These are phyloP conservation scores for Puntigrus tetrazona DNA, from an alignment of 2,113 vertebrate species.

Conservation along the genomic window DNA sequence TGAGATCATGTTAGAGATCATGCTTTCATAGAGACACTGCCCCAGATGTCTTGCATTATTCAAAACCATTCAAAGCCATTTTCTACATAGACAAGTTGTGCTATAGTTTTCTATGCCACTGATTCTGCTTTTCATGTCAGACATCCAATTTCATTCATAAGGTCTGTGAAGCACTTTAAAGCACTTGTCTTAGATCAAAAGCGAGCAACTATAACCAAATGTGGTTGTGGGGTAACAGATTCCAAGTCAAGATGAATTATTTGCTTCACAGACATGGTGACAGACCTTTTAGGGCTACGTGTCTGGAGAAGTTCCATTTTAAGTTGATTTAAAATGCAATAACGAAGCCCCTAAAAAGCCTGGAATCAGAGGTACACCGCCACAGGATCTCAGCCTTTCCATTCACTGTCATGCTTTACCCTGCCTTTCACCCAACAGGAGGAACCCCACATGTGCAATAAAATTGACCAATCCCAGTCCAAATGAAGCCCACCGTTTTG, in stretches of 20 bases:
- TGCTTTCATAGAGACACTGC: conserved; percentile 50
- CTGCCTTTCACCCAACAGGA: conserved; percentile 77
- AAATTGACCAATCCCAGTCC: conserved; percentile 67
- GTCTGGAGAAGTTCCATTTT: conserved; percentile 51
- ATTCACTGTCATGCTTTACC: conserved; percentile 73
- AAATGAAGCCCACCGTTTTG: conserved; percentile 67
- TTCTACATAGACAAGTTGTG: conserved; percentile 60
- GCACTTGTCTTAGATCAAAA: conserved; percentile 53
- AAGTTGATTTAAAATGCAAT: conserved; percentile 55
- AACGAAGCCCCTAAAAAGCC: conserved; percentile 72
- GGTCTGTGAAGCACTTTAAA: conserved; percentile 75
- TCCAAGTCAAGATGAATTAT: conserved; percentile 58
- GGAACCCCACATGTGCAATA: conserved; percentile 71
- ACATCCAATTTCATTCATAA: conserved; percentile 66
- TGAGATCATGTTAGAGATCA: conserved; percentile 36
- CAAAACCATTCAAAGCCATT: conserved; percentile 56
- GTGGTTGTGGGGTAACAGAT: conserved; percentile 5
- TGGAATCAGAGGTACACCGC: conserved; percentile 67
- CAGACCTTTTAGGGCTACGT: conserved; percentile 71
- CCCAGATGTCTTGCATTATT: conserved; percentile 49
- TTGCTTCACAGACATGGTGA: conserved; percentile 75
- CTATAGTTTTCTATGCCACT: conserved; percentile 53
- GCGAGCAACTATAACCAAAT: neutral
- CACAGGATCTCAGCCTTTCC: conserved; percentile 66
- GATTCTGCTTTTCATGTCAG: conserved; percentile 72